Conservation (phyloP, 1,140 invertebrate species). For the Archivesica marissinica region DNA sequence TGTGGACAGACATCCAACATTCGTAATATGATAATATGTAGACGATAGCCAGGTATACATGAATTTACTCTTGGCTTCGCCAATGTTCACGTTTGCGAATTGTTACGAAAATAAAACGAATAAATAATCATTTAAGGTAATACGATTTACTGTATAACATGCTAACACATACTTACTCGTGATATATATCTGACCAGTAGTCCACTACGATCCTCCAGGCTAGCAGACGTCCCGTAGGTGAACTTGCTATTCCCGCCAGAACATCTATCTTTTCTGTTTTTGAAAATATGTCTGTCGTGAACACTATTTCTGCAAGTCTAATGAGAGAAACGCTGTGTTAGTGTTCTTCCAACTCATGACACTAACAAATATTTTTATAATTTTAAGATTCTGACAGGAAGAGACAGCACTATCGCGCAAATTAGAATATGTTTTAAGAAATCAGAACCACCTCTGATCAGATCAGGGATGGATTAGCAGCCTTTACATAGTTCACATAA, state of each 20-base stretch:
- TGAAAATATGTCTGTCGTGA: background rate
- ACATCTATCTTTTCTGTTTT: background rate
- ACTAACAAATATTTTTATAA: background rate
- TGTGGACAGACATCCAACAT: too few species aligned
- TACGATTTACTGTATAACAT: too few species aligned
- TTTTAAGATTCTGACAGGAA: background rate
- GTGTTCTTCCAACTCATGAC: background rate
- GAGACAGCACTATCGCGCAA: background rate
- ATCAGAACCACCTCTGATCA: background rate
- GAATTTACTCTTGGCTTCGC: background rate
- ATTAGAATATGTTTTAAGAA: background rate
- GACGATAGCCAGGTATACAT: background rate
- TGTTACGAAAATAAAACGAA: background rate
- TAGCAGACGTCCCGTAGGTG: constrained; percentile 7
- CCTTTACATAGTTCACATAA: background rate
- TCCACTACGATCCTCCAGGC: background rate
- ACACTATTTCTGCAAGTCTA: constrained; percentile 2
- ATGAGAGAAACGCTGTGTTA: background rate
- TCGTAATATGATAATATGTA: background rate
- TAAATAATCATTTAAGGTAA: background rate
- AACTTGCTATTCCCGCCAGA: background rate
- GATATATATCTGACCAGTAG: background rate
- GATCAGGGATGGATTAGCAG: background rate
- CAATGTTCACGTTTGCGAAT: background rate
- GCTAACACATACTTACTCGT: background rate